These are phyloP conservation scores for Plectropomus leopardus DNA, from an alignment of 2,113 vertebrate species.

Conservation along the genomic window DNA sequence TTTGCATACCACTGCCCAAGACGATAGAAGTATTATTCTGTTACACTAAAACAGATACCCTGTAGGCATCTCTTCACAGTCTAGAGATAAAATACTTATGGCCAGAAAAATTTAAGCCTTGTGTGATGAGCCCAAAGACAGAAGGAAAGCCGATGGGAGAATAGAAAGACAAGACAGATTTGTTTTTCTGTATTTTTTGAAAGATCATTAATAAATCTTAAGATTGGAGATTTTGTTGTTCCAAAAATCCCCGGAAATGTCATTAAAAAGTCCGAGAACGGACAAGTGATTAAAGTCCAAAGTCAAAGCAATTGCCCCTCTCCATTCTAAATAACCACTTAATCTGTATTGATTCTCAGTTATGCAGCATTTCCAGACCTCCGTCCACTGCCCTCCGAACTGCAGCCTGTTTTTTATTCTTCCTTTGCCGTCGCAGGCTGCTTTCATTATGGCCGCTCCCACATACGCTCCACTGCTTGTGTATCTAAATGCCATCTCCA, in stretches of 20 bases:
- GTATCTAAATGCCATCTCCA: conserved; percentile 61
- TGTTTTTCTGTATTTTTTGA: background rate
- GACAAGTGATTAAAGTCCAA: conserved; percentile 69
- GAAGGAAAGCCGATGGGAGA: background rate
- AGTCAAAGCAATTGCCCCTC: conserved; percentile 72
- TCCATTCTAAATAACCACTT: conserved; percentile 74
- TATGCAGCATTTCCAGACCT: conserved; percentile 65
- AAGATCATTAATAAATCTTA: conserved; percentile 22
- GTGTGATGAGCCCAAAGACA: background rate
- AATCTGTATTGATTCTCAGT: conserved; percentile 80
- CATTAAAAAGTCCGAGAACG: conserved; percentile 61
- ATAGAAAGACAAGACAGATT: background rate
- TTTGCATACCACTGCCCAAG: background rate
- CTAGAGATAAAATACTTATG: conserved; percentile 12
- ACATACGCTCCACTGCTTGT: conserved; percentile 40
- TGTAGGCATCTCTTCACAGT: conserved; percentile 7
- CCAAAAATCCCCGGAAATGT: conserved; percentile 11
- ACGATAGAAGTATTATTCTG: background rate
- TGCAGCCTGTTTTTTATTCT: conserved; percentile 66
- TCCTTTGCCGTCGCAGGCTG: conserved; percentile 47
- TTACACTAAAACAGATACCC: background rate
- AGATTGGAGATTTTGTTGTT: conserved; percentile 23
- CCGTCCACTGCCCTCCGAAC: conserved; percentile 60
- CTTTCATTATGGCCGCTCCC: conserved; percentile 71
- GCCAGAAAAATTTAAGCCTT: background rate